phyloP scores from a whole-genome alignment of 2,113 vertebrate genomes.

The Pluvianellus socialis region DNA sequence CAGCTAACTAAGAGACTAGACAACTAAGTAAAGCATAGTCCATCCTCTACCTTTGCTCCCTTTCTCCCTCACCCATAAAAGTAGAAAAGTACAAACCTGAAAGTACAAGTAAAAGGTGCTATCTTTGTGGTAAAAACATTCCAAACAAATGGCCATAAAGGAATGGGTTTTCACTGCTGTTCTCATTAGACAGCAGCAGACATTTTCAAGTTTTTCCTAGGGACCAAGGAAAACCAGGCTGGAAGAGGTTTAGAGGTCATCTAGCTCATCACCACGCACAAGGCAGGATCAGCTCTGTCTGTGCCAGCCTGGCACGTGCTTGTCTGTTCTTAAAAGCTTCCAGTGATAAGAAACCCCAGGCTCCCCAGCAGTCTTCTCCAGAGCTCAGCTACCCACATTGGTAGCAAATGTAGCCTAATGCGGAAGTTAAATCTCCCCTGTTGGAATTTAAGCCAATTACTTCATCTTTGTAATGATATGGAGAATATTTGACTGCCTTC shows the following conservation, averaged over 20 bases:
- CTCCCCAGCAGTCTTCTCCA: not conserved
- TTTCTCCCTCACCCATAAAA: not conserved
- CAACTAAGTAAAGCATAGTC: not conserved
- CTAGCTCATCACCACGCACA: not conserved
- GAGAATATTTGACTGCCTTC: not conserved
- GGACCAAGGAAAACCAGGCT: not conserved
- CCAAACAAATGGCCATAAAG: not conserved
- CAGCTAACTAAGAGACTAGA: not conserved
- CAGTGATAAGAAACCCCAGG: not conserved
- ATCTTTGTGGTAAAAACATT: not conserved
- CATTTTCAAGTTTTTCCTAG: not conserved
- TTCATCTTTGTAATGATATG: not conserved
- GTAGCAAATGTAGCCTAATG: not conserved
- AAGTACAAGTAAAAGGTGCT: not conserved
- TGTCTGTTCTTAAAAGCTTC: not conserved
- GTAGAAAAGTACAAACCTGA: not conserved
- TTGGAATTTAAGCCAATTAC: not conserved
- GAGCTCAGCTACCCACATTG: not conserved
- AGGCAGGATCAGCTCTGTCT: not conserved
- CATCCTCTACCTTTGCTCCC: not conserved
- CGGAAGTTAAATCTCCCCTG: not conserved
- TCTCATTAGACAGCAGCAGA: not conserved
- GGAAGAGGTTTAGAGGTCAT: not conserved
- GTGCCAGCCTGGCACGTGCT: not conserved
- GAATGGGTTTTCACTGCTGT: not conserved